Conservation (phyloP, 2,888 invertebrate genomes). For the Criorhina ranunculi region DNA sequence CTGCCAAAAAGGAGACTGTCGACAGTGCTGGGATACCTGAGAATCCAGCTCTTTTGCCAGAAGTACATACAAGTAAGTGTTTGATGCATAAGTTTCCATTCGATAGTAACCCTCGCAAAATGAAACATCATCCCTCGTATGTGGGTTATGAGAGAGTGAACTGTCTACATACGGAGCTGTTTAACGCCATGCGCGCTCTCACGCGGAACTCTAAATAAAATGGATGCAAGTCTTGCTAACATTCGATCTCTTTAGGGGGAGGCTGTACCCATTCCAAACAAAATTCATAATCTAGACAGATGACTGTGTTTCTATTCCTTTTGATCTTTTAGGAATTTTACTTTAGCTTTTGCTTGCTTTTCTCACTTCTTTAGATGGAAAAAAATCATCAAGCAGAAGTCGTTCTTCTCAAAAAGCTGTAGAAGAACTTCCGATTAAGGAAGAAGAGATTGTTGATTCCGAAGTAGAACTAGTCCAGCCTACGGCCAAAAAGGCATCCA, state of each 20-base stretch:
- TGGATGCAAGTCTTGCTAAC: no score
- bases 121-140: not conserved
- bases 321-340: no score
- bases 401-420: constrained; percentile 53
- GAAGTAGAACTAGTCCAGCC: constrained; percentile 22
- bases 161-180: no score
- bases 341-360: not conserved
- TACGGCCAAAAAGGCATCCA: constrained; percentile 37
- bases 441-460: constrained; percentile 23
- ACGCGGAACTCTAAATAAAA: no score
- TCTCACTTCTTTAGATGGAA: constrained; percentile 43
- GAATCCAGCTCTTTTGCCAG: constrained; percentile 40
- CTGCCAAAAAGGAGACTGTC: constrained; percentile 64
- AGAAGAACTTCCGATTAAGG: constrained; percentile 24
- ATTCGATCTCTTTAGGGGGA: no score
- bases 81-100: no score
- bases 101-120: not conserved
- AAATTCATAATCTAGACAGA: no score
- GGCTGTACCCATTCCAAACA: no score
- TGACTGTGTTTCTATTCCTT: no score
- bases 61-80: constrained; percentile 60
- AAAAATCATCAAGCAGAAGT: constrained; percentile 56
- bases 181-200: no score
- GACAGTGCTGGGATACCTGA: constrained; percentile 65
- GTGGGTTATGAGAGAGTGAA: no score